A percentile compares a stretch with the other conserved stretches of the same genome.
phyloP scores from a whole-genome alignment of 2,113 vertebrate genomes.

The Machaerirhynchus nigripectus region DNA sequence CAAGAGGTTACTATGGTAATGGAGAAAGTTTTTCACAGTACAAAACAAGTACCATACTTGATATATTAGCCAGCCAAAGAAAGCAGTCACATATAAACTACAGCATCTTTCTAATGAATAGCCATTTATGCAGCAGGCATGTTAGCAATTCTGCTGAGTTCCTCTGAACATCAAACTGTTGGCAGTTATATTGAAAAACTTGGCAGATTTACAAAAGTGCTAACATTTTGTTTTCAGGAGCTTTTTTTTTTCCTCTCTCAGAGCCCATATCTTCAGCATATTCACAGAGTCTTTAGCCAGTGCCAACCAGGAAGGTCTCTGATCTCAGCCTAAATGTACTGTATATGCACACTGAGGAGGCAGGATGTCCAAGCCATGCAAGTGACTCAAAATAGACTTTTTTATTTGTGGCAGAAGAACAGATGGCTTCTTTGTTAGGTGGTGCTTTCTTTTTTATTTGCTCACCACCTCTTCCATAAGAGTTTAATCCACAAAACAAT shows the following conservation, averaged over 20 bases:
- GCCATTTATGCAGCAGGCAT: constrained; percentile 57
- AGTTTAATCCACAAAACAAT: not conserved
- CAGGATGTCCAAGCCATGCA: not conserved
- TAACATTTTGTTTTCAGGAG: constrained; percentile 63
- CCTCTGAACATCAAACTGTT: constrained; percentile 67
- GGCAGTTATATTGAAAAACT: constrained; percentile 65
- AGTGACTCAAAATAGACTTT: not conserved
- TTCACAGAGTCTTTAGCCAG: constrained; percentile 38
- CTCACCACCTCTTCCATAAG: not conserved
- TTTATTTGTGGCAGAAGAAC: constrained; percentile 1
- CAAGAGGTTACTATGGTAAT: constrained; percentile 87
- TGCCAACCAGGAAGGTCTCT: not conserved
- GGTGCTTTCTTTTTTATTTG: not conserved
- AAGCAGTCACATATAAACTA: constrained; percentile 56
- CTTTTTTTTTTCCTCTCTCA: not conserved
- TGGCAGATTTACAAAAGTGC: constrained; percentile 71
- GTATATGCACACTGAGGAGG: not conserved
- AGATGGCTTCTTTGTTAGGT: constrained; percentile 48
- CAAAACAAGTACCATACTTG: constrained; percentile 77
- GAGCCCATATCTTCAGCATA: constrained; percentile 58
- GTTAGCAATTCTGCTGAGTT: constrained; percentile 59
- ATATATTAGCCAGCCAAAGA: constrained; percentile 77
- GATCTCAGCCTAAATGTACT: not conserved
- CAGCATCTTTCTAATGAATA: constrained; percentile 67
- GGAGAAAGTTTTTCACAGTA: constrained; percentile 80